Percentiles rank a stretch among this genome's conserved stretches.
Conservation (phyloP, 2,797 vertebrate genomes). For the Euthynnus affinis region DNA sequence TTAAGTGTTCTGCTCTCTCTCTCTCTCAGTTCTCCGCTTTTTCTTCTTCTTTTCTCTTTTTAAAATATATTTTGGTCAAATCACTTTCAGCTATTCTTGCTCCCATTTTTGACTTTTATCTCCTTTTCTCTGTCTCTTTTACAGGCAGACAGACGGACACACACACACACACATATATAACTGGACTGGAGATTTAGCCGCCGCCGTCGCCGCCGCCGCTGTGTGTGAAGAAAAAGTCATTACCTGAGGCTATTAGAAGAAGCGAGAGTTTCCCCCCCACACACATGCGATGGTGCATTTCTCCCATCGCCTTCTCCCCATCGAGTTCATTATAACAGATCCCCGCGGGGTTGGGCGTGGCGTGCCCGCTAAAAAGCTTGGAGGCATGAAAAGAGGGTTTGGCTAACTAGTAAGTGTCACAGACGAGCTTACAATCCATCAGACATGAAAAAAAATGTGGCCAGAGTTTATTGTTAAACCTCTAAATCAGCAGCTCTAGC, state of each 20-base stretch:
- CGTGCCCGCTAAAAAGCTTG: not conserved
- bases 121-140: slow-evolving; percentile 36
- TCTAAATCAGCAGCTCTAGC: not conserved
- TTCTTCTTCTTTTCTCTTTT: slow-evolving; percentile 37
- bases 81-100: slow-evolving; percentile 52
- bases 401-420: not conserved
- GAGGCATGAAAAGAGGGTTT: not conserved
- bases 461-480: not conserved
- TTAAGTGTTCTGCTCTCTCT: slow-evolving; percentile 70
- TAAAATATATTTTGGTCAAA: slow-evolving; percentile 57
- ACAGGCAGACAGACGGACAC: slow-evolving; percentile 12
- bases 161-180: too few relatives aligned
- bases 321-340: slow-evolving; percentile 41
- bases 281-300: slow-evolving; percentile 33
- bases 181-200: too few relatives aligned
- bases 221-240: slow-evolving; percentile 25
- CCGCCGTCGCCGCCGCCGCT: too few relatives aligned
- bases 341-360: slow-evolving; percentile 19
- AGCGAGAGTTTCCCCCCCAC: too few relatives aligned
- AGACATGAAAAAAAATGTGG: not conserved
- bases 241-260: slow-evolving; percentile 29
- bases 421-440: not conserved
- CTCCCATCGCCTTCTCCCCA: slow-evolving; percentile 37
- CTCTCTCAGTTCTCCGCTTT: slow-evolving; percentile 50
- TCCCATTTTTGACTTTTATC: slow-evolving; percentile 59